Conservation (phyloP, 2,888 invertebrate species). For the Dioctria linearis region DNA sequence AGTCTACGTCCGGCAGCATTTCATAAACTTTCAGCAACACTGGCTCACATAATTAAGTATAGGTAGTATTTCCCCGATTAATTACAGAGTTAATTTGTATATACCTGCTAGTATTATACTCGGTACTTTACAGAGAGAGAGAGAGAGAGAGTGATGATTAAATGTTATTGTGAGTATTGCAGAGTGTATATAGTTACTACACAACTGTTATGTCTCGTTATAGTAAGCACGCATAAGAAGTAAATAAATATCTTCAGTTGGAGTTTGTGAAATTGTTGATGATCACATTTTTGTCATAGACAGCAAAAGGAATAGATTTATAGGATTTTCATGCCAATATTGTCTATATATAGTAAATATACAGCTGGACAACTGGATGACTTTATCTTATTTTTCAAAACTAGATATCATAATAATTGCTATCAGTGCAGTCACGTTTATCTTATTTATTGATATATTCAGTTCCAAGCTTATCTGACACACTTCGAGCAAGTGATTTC, state of each 20-base stretch:
- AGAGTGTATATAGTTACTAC: background rate
- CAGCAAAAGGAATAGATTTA: background rate
- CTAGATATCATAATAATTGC: too few species aligned
- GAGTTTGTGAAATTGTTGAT: too few species aligned
- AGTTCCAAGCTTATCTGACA: background rate
- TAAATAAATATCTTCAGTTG: too few species aligned
- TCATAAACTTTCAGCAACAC: constrained; percentile 19
- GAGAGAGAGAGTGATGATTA: too few species aligned
- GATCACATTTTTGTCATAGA: background rate
- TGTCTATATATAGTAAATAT: background rate
- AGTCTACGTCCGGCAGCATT: background rate
- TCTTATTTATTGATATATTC: background rate
- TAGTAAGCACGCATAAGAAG: background rate
- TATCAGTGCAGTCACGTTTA: background rate
- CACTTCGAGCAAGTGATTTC: background rate
- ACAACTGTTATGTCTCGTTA: background rate
- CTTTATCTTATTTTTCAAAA: background rate
- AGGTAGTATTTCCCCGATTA: background rate
- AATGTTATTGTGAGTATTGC: too few species aligned
- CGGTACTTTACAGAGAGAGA: too few species aligned
- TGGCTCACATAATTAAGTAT: constrained; percentile 16
- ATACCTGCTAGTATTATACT: too few species aligned
- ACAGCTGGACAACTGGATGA: background rate
- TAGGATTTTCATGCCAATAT: background rate
- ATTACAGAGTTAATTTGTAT: background rate